Evolutionary conservation across 2,113 vertebrate genomes (phyloP).

Genomic region (Callaeas wilsoni): DNA sequence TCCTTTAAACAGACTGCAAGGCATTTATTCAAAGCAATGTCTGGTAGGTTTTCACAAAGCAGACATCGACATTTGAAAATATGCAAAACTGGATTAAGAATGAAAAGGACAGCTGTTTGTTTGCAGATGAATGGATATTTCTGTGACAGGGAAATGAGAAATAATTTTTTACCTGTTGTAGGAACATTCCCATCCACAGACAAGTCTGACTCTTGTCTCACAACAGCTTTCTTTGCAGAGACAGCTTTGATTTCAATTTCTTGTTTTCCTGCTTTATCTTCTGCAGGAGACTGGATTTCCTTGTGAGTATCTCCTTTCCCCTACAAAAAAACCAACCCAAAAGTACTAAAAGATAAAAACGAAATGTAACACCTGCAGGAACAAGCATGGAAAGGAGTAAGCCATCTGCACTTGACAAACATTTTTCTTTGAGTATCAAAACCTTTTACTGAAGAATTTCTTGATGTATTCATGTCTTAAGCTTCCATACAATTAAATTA

Average conservation of each 20-base stretch:
- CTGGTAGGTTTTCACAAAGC: neutral
- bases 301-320: neutral
- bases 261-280: neutral
- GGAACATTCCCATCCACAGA: neutral
- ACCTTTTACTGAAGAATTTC: neutral
- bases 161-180: constrained; percentile 48
- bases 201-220: neutral
- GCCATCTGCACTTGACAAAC: neutral
- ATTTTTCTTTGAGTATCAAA: neutral
- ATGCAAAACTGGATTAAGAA: neutral
- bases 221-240: neutral
- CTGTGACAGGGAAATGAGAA: neutral
- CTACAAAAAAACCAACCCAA: constrained; percentile 44
- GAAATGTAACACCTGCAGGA: neutral
- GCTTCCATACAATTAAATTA: neutral
- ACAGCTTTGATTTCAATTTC: constrained; percentile 15
- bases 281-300: neutral
- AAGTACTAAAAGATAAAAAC: neutral
- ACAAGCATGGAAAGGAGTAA: neutral
- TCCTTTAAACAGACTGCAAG: neutral
- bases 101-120: neutral
- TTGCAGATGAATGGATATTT: neutral
- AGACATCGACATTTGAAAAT: neutral
- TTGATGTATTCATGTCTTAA: neutral
- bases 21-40: neutral